Evolutionary conservation across 2,888 invertebrate genomes (phyloP).

Genomic region (Cheilosia impressa): DNA sequence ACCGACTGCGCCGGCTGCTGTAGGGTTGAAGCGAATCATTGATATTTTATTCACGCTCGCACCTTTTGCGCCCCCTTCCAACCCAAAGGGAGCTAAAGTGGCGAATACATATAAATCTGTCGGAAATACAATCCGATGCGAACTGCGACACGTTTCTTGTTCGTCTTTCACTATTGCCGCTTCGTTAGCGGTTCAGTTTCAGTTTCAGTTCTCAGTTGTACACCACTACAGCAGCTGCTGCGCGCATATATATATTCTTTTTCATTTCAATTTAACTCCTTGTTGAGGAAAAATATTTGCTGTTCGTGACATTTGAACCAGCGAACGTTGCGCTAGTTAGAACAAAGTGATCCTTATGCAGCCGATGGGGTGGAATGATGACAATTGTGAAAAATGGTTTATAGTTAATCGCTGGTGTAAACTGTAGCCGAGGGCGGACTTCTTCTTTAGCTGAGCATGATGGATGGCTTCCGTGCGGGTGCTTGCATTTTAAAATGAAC

Average conservation of each 20-base stretch:
- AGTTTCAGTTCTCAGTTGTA: constrained; percentile 13
- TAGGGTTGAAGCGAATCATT: constrained; percentile 35
- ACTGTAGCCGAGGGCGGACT: not conserved
- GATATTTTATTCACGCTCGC: constrained; percentile 71
- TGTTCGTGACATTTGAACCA: constrained; percentile 63
- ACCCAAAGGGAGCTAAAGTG: not conserved
- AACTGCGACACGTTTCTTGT: constrained; percentile 37
- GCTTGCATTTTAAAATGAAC: constrained; percentile 52
- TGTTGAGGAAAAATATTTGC: constrained; percentile 72
- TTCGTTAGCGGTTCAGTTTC: constrained; percentile 59
- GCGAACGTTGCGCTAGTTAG: constrained; percentile 28
- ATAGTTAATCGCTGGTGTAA: constrained; percentile 48
- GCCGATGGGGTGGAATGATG: constrained; percentile 60
- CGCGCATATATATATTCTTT: constrained; percentile 31
- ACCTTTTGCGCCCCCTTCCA: constrained; percentile 36
- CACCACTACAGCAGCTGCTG: constrained; percentile 11
- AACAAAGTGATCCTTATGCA: constrained; percentile 45
- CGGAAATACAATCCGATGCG: constrained; percentile 65
- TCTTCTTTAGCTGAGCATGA: constrained; percentile 40
- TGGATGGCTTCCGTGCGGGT: constrained; percentile 32
- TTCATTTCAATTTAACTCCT: constrained; percentile 72
- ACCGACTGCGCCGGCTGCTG: constrained; percentile 13
- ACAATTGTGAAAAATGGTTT: constrained; percentile 67
- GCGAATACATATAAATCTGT: constrained; percentile 56
- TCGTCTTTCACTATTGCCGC: constrained; percentile 47